These are phyloP conservation scores for Archocentrus centrarchus DNA, from an alignment of 2,113 vertebrate genomes.

Conservation along the genomic window DNA sequence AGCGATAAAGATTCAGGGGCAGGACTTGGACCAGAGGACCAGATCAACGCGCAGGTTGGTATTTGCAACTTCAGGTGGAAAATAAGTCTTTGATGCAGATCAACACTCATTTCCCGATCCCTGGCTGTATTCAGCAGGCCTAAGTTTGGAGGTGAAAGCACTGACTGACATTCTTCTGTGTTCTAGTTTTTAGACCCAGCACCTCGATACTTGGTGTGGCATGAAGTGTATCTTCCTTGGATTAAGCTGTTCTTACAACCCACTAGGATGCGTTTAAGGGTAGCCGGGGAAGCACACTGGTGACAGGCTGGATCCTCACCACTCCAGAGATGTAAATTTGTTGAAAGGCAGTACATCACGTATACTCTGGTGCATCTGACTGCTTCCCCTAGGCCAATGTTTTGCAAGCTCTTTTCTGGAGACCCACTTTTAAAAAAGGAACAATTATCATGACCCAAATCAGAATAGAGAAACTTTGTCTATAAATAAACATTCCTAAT, in stretches of 20 bases:
- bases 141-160: not conserved
- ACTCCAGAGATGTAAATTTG: not conserved
- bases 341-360: not conserved
- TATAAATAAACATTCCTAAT: too few species aligned
- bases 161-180: not conserved
- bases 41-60: not conserved
- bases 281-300: not conserved
- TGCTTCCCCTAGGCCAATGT: not conserved
- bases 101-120: not conserved
- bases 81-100: not conserved
- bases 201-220: not conserved
- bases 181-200: not conserved
- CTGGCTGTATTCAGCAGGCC: not conserved
- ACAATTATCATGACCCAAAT: too few species aligned
- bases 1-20: not conserved
- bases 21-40: not conserved
- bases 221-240: not conserved
- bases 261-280: not conserved
- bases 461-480: too few species aligned
- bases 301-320: not conserved
- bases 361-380: not conserved
- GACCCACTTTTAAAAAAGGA: slow-evolving; percentile 1
- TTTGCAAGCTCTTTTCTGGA: not conserved
- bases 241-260: not conserved
- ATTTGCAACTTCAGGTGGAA: not conserved